Base-by-base conservation (phyloP, 2,797 vertebrate genomes). In the Pelobates cultripes region DNA sequence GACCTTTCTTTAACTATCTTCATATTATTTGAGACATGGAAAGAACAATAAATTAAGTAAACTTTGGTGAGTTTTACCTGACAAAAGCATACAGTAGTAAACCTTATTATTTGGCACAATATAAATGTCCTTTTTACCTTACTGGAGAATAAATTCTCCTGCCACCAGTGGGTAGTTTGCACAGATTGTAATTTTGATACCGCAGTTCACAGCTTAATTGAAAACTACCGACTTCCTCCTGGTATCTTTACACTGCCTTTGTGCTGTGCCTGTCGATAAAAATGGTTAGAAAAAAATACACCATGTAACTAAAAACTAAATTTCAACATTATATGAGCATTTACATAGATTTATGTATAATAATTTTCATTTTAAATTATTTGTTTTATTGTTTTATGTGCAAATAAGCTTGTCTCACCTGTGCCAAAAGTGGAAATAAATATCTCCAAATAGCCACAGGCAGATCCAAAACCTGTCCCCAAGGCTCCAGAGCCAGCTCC, bases 241-340 rank as follows among this genome's bases (percentile, higher is more conserved):
- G 43, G 51, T 84, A 41, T 84, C 82, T 51, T 15, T 84, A 73
- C 75, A 55, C 68, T 72, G 77, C 60, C 79, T 78, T 63, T 70
- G 78, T 47, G 71, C 77, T 57, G 2, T 84, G 47, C 82, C 82
- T 17, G 68, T 78, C 14, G 82, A 84, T 44, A 84, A 79, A 72
- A 84, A 84, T 72, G 82, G 82, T 79, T 55, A 13, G 68, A 71
- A 41, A 64, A 12, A 66, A 64, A 43, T n/a, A 28, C 3, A 53
- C 7, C 28, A 9, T 63, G 15, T 64, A 28, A 28, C 28, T 28
- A 28, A 28, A 28, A 28, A 28, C 28, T 28, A 28, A 28, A 28
- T 28, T 28, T 28, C 28, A 28, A 28, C 28, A 28, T 28, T 28
- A 28, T 28, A 28, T 28, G 28, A 28, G 28, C 28, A 28, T 28